These are phyloP conservation scores for Odontocolon sp. DNA, from an alignment of 2,888 invertebrate species.

Conservation along the genomic window DNA sequence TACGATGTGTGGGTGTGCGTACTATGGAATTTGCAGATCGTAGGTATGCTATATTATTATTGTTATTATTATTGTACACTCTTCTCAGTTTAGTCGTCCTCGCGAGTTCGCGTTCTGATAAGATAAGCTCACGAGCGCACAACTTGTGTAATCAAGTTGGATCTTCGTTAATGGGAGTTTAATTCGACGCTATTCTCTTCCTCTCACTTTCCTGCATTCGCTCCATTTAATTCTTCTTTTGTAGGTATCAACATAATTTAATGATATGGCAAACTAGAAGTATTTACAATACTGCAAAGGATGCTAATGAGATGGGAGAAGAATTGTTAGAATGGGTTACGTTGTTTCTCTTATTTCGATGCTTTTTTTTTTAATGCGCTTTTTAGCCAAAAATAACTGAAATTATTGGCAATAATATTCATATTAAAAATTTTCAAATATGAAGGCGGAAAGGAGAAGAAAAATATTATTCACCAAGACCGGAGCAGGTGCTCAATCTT, in stretches of 20 bases:
- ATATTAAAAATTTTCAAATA: too few relatives aligned
- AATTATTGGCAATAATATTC: too few relatives aligned
- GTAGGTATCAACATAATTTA: constrained; percentile 6
- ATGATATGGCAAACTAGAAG: not conserved
- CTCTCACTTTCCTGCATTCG: not conserved
- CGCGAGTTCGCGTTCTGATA: constrained; percentile 28
- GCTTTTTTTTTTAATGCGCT: too few relatives aligned
- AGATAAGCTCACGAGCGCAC: constrained; percentile 32
- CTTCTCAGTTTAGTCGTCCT: not conserved
- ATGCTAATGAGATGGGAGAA: not conserved
- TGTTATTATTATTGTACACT: not conserved
- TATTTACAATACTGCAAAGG: not conserved
- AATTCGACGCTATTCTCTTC: constrained; percentile 31
- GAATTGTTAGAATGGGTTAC: not conserved
- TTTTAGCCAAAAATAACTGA: too few relatives aligned
- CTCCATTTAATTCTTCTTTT: too few relatives aligned
- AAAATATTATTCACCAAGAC: too few relatives aligned
- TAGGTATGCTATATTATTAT: too few relatives aligned
- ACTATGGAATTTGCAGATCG: too few relatives aligned
- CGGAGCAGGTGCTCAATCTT: too few relatives aligned
- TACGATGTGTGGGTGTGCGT: not conserved
- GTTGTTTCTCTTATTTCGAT: too few relatives aligned
- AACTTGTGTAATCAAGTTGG: constrained; percentile 54
- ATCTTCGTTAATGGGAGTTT: constrained; percentile 49
- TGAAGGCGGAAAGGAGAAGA: too few relatives aligned